These are phyloP conservation scores for Coluber constrictor DNA, from an alignment of 2,797 vertebrate genomes.

Conservation along the genomic window DNA sequence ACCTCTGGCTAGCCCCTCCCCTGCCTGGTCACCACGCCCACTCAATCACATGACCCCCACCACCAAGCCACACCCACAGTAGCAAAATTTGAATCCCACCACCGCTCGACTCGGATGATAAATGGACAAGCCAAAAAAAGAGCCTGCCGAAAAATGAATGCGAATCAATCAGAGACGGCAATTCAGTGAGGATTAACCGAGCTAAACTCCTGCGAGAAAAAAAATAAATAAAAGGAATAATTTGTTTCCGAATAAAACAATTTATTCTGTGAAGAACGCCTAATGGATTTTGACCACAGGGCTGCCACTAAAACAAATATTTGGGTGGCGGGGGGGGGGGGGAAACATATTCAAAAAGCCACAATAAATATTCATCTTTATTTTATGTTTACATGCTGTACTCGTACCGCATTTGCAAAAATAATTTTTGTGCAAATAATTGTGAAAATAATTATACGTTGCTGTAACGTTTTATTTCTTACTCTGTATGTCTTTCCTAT, in stretches of 20 bases:
- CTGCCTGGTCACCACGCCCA: fast-evolving
- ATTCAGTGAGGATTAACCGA: not conserved
- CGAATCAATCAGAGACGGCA: not conserved
- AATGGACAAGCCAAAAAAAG: not conserved
- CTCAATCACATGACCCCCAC: too few species aligned
- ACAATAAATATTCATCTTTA: not conserved
- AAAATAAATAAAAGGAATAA: not conserved
- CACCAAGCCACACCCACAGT: too few species aligned
- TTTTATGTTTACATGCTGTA: not conserved
- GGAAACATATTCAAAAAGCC: not conserved
- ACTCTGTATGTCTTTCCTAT: not conserved
- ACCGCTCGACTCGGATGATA: not conserved
- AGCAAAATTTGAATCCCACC: too few species aligned
- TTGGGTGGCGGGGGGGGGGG: too few species aligned
- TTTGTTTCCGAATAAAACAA: not conserved
- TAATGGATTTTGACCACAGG: not conserved
- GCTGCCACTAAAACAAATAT: not conserved
- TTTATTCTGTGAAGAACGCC: not conserved
- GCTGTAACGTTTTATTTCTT: not conserved
- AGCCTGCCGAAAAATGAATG: not conserved
- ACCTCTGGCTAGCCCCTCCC: too few species aligned
- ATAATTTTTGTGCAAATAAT: too few species aligned
- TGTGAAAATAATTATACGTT: not conserved
- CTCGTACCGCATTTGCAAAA: too few species aligned
- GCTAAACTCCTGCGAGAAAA: not conserved